Evolutionary conservation across 2,888 invertebrate species (phyloP).

Genomic region (Meta bourneti): DNA sequence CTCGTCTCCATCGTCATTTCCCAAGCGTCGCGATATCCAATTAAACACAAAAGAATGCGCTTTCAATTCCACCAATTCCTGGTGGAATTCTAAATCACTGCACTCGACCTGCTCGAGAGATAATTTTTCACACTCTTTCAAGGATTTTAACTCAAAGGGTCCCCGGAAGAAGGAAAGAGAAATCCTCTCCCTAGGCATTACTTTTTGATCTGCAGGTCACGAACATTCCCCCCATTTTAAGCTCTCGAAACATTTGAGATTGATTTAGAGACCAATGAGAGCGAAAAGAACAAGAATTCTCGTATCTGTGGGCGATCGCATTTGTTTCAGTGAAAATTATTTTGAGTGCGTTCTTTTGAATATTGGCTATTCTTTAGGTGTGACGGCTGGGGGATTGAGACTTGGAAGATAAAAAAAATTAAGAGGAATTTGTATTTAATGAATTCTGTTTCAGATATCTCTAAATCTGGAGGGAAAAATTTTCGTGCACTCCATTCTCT

Average conservation of each 20-base stretch:
- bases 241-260: conserved; percentile 38
- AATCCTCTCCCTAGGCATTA: background rate
- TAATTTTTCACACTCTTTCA: conserved; percentile 41
- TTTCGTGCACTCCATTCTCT: too few relatives aligned
- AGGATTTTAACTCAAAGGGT: conserved; percentile 5
- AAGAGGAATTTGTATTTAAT: background rate
- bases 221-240: conserved; percentile 41
- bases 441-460: background rate
- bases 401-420: background rate
- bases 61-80: conserved; percentile 26
- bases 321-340: too few relatives aligned
- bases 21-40: conserved; percentile 7
- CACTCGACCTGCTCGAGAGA: conserved; percentile 21
- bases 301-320: too few relatives aligned
- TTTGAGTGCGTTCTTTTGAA: background rate
- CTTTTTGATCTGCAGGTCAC: conserved; percentile 43
- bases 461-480: background rate
- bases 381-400: background rate
- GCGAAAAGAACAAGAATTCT: background rate
- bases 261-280: conserved; percentile 21
- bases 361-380: background rate
- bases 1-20: conserved; percentile 19
- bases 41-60: conserved; percentile 43
- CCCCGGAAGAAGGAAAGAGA: background rate
- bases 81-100: conserved; percentile 30